phyloP scores from a whole-genome alignment of 2,113 vertebrate genomes.

The Cheilinus undulatus region DNA sequence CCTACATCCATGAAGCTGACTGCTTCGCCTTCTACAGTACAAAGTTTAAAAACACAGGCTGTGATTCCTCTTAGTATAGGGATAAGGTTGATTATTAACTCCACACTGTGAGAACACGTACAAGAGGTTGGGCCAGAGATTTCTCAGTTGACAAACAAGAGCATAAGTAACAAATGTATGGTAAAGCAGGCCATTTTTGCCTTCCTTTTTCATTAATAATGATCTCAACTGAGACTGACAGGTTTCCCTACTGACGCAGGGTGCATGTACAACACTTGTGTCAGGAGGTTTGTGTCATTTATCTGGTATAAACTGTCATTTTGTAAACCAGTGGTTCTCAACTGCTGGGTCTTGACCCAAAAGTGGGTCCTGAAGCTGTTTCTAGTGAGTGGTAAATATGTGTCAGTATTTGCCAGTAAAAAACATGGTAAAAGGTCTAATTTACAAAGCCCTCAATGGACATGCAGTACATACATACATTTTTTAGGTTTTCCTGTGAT shows the following conservation, averaged over 20 bases:
- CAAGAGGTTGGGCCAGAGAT: neutral
- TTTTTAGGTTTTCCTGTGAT: too few relatives aligned
- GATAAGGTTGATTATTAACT: slow-evolving; percentile 17
- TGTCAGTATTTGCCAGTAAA: too few relatives aligned
- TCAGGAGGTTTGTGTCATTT: neutral
- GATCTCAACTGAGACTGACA: neutral
- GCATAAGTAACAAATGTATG: neutral
- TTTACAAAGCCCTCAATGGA: too few relatives aligned
- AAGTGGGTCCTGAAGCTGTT: too few relatives aligned
- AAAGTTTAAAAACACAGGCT: neutral
- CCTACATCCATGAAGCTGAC: neutral
- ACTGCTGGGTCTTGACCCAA: too few relatives aligned
- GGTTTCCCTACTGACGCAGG: neutral
- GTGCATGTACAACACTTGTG: neutral
- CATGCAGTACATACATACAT: too few relatives aligned
- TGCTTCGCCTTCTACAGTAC: neutral
- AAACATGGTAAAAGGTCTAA: too few relatives aligned
- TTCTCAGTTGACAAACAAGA: neutral
- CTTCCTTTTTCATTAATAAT: neutral
- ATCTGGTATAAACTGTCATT: too few relatives aligned
- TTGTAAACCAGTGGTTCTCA: too few relatives aligned
- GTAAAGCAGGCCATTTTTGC: neutral
- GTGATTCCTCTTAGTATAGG: neutral
- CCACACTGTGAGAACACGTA: neutral
- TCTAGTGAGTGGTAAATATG: too few relatives aligned